Evolutionary conservation across 2,888 invertebrate species (phyloP), one percentile per base, ranked within the genome.

Genomic region (Melanostoma mellinum): DNA sequence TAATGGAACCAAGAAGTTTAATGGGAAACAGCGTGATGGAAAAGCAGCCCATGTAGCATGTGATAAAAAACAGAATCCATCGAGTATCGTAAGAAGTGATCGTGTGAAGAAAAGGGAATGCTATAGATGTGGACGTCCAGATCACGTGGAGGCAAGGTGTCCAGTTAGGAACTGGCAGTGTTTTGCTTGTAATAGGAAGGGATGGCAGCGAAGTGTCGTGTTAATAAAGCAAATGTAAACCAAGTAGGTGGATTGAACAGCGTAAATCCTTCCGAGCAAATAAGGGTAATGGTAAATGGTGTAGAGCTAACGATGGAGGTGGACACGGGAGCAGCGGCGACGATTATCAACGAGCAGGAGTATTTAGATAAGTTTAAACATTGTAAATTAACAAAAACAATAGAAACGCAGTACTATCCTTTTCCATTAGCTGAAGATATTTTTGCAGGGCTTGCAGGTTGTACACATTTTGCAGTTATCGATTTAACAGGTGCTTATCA

Each of bases 381-480:
- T 56, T 36, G 10, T 20, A 56, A 38, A 10, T 56, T 56, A 38
- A 32, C 33, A 9, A 32, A 56, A 56, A 6, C 20, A 38, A 38
- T 86, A 32, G 33, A 48, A 32, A 77, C 65, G 6, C 42, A 65
- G 9, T 65, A 65, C n/a, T 77, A 77, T 35, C 72, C 72, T 6
- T 20, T 78, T 2, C 50, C 65, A 4, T 9, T 9, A 50, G 40
- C 32, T 9, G 65, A 65, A 38, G 52, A 65, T 30, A 65, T 65
- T 50, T 50, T 65, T 20, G 52, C 38, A 38, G 30, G 30, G 32
- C 9, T 40, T 20, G 2, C 20, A 42, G 56, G 42, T 42, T 58
- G 42, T 42, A 9, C 32, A 4, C 20, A 32, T 40, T 58, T 32
- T 58, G 2, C 6, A 3, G 42, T 58, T 32, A 30, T 42, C 9